Evolutionary conservation across 2,888 invertebrate genomes (phyloP).

Genomic region (Lithophane ornitopus): DNA sequence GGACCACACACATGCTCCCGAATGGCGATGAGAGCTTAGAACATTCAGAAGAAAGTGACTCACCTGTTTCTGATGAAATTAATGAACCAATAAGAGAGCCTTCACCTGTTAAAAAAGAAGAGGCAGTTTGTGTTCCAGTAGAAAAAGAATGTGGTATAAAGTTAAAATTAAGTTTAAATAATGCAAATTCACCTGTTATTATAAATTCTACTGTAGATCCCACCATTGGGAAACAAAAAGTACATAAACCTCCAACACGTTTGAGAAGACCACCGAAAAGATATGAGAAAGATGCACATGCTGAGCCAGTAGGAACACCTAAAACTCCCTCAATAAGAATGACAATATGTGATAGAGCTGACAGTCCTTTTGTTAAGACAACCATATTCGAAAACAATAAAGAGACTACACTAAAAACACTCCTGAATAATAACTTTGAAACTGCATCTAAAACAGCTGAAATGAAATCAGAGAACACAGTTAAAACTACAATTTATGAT

Average conservation of each 20-base stretch:
- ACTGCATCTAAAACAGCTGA: conserved; percentile 74
- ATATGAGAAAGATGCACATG: conserved; percentile 79
- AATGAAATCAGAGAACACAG: conserved; percentile 80
- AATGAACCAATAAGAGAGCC: conserved; percentile 68
- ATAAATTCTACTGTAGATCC: conserved; percentile 89
- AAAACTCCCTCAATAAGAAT: conserved; percentile 87
- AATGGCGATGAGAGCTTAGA: conserved; percentile 85
- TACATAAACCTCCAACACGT: conserved; percentile 83
- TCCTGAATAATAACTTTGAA: conserved; percentile 85
- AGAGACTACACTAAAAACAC: conserved; percentile 82
- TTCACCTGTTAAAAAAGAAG: conserved; percentile 69
- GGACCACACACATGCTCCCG: conserved; percentile 66
- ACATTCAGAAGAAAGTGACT: conserved; percentile 82
- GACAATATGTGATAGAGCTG: conserved; percentile 89
- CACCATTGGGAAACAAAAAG: conserved; percentile 81
- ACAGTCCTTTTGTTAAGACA: conserved; percentile 87
- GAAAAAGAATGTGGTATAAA: conserved; percentile 86
- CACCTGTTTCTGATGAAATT: conserved; percentile 76
- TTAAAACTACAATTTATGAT: conserved; percentile 88
- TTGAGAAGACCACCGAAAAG: conserved; percentile 85
- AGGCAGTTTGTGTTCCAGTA: conserved; percentile 68
- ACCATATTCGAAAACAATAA: conserved; percentile 85
- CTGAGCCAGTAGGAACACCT: conserved; percentile 68
- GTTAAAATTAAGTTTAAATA: conserved; percentile 87
- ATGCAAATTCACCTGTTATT: conserved; percentile 88